phyloP scores from a whole-genome alignment of 2,888 invertebrate species.

The Chalcosyrphus nemorum region DNA sequence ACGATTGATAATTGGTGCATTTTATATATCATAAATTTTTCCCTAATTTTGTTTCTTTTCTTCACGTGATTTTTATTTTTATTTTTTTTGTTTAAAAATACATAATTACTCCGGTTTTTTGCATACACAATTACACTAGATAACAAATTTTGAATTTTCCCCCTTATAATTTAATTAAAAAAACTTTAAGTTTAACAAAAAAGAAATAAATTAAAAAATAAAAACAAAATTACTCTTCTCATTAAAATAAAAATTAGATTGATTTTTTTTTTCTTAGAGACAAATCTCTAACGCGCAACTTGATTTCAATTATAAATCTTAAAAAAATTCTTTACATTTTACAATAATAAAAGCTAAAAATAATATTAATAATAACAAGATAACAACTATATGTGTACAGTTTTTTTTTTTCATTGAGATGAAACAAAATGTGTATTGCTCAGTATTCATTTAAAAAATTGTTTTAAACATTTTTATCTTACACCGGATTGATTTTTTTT shows the following conservation, averaged over 20 bases:
- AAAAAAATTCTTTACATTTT: conserved; percentile 35
- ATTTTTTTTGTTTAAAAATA: conserved; percentile 46
- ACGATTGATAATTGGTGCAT: background rate
- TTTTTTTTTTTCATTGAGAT: conserved; percentile 39
- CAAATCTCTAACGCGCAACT: conserved; percentile 54
- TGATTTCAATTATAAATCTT: conserved; percentile 51
- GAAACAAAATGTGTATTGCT: conserved; percentile 20
- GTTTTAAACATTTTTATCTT: conserved; percentile 72
- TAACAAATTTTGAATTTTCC: conserved; percentile 69
- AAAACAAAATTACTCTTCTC: conserved; percentile 52
- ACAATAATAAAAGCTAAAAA: conserved; percentile 60
- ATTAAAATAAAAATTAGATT: conserved; percentile 46
- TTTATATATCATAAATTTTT: conserved; percentile 25
- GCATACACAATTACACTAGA: conserved; percentile 63
- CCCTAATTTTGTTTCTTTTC: conserved; percentile 63
- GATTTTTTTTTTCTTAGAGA: conserved; percentile 46
- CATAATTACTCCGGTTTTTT: conserved; percentile 60
- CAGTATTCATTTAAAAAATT: conserved; percentile 38
- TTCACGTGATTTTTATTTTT: conserved; percentile 46
- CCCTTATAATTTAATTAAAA: conserved; percentile 27
- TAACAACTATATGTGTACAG: conserved; percentile 52
- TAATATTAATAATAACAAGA: conserved; percentile 52
- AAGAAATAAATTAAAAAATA: conserved; percentile 67
- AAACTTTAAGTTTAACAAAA: conserved; percentile 58
- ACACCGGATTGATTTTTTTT: conserved; percentile 68